Conservation (phyloP, 2,797 vertebrate species). For the Enteromius treurensis region DNA sequence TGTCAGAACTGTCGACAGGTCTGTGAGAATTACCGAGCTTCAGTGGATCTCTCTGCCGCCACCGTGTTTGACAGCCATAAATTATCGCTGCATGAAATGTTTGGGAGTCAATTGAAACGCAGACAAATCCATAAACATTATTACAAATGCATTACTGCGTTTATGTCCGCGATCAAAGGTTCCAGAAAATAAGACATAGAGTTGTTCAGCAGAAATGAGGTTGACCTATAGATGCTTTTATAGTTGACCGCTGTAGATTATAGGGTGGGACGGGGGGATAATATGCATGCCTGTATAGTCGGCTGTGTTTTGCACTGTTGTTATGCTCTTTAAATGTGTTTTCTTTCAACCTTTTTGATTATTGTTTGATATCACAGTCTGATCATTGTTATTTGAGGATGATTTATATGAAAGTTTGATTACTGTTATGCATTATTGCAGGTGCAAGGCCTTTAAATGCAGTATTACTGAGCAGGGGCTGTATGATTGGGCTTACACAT, state of each 20-base stretch:
- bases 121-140: conserved; percentile 77
- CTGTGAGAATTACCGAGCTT: conserved; percentile 80
- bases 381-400: conserved; percentile 7
- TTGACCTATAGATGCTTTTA: conserved; percentile 50
- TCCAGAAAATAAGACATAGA: conserved; percentile 56
- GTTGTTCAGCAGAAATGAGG: conserved; percentile 46
- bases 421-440: conserved; percentile 7
- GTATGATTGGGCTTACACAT: neutral
- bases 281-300: conserved; percentile 12
- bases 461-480: neutral
- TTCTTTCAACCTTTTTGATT: conserved; percentile 1
- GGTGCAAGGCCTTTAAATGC: conserved; percentile 2
- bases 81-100: conserved; percentile 77
- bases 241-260: conserved; percentile 36
- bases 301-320: conserved; percentile 19
- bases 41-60: conserved; percentile 76
- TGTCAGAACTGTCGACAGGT: conserved; percentile 82
- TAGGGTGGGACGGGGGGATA: conserved; percentile 26
- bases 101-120: conserved; percentile 68
- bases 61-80: conserved; percentile 79
- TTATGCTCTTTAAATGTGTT: conserved; percentile 9
- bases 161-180: conserved; percentile 72
- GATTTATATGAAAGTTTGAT: conserved; percentile 10
- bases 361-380: neutral
- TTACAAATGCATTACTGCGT: conserved; percentile 79